Evolutionary conservation across 2,797 vertebrate species (phyloP).

Genomic region (Spinus olivaceus): DNA sequence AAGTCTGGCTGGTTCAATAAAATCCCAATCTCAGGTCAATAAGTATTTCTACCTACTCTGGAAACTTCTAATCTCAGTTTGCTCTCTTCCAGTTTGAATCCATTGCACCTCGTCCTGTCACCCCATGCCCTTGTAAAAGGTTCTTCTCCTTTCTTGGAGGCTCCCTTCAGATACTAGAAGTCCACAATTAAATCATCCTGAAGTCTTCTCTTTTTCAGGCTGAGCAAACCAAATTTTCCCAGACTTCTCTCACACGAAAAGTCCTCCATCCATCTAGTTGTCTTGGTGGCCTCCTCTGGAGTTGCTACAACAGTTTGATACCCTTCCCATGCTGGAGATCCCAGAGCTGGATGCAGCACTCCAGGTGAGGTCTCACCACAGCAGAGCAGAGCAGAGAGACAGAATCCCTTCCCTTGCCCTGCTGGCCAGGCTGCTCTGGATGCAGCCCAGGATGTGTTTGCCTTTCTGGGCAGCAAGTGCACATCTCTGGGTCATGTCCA

Average conservation of each 20-base stretch:
- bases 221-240: not conserved
- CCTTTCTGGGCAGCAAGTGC: rapidly evolving
- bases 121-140: not conserved
- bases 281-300: not conserved
- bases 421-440: rapidly evolving
- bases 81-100: not conserved
- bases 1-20: not conserved
- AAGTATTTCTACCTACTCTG: not conserved
- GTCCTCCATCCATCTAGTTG: not conserved
- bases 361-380: not conserved
- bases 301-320: rapidly evolving
- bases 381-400: not conserved
- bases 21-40: not conserved
- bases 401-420: rapidly evolving
- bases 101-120: not conserved
- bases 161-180: not conserved
- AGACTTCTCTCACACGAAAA: not conserved
- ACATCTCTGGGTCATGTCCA: rapidly evolving
- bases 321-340: not conserved
- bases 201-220: not conserved
- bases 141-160: not conserved
- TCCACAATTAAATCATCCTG: not conserved
- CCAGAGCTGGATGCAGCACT: not conserved
- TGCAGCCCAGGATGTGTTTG: rapidly evolving
- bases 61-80: not conserved